Conservation (phyloP, 2,797 vertebrate genomes). For the Morus bassanus region DNA sequence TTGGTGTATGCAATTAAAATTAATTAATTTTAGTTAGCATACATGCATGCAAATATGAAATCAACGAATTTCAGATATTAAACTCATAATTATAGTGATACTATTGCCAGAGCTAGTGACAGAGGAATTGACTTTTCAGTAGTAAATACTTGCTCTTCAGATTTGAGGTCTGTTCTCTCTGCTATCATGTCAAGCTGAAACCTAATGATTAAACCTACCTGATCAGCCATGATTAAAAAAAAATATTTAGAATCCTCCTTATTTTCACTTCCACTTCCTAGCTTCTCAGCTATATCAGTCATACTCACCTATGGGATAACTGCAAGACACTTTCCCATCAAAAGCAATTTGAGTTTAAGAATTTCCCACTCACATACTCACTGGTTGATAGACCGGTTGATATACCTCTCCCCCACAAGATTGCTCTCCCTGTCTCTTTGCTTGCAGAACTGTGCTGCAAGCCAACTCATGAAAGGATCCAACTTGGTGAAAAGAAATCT, state of each 20-base stretch:
- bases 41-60: conserved; percentile 77
- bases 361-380: neutral
- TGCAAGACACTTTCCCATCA: neutral
- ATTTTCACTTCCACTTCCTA: neutral
- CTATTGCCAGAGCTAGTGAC: conserved; percentile 46
- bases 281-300: neutral
- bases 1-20: conserved; percentile 79
- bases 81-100: conserved; percentile 74
- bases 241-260: neutral
- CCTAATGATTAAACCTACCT: conserved; percentile 2
- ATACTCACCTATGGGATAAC: neutral
- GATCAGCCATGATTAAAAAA: neutral
- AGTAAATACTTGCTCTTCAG: conserved; percentile 21
- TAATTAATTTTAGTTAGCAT: conserved; percentile 81
- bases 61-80: conserved; percentile 77
- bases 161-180: neutral
- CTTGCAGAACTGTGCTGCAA: neutral
- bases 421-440: neutral
- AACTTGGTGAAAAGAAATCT: neutral
- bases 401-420: neutral
- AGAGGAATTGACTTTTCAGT: conserved; percentile 35
- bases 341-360: neutral
- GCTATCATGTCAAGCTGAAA: neutral
- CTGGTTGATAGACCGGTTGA: neutral
- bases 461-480: neutral